Evolutionary conservation across 2,888 invertebrate species (phyloP).

Genomic region (Subacronicta megacephala): DNA sequence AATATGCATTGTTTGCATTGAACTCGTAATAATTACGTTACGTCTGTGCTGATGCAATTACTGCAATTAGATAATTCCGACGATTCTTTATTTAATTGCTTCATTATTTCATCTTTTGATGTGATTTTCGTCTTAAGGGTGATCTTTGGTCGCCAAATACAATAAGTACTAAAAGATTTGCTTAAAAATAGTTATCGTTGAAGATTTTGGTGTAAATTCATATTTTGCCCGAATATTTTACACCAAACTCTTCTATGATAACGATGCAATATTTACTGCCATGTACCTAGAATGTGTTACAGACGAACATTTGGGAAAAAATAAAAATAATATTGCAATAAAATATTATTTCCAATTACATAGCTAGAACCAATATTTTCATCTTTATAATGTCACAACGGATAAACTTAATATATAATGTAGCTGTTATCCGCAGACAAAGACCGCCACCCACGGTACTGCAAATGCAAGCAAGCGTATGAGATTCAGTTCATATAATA

Average conservation of each 20-base stretch:
- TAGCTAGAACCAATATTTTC: conserved; percentile 14
- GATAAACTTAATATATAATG: conserved; percentile 36
- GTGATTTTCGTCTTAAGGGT: not conserved
- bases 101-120: not conserved
- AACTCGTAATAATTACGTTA: conserved; percentile 14
- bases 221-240: too few species aligned
- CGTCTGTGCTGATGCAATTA: conserved; percentile 7
- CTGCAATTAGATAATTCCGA: conserved; percentile 3
- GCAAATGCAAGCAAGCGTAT: conserved; percentile 20
- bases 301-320: too few species aligned
- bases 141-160: too few species aligned
- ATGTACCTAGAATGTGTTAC: too few species aligned
- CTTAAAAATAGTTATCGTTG: too few species aligned
- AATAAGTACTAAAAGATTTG: too few species aligned
- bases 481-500: conserved; percentile 26
- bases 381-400: conserved; percentile 19
- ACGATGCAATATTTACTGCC: too few species aligned
- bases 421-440: conserved; percentile 29
- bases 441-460: conserved; percentile 30
- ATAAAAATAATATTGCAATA: too few species aligned
- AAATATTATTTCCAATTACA: conserved; percentile 2
- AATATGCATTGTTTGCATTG: conserved; percentile 37
- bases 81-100: conserved; percentile 11
- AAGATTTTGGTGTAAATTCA: too few species aligned
- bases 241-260: too few species aligned